phyloP scores from a whole-genome alignment of 2,888 invertebrate species.

The Aspidiotus destructor region DNA sequence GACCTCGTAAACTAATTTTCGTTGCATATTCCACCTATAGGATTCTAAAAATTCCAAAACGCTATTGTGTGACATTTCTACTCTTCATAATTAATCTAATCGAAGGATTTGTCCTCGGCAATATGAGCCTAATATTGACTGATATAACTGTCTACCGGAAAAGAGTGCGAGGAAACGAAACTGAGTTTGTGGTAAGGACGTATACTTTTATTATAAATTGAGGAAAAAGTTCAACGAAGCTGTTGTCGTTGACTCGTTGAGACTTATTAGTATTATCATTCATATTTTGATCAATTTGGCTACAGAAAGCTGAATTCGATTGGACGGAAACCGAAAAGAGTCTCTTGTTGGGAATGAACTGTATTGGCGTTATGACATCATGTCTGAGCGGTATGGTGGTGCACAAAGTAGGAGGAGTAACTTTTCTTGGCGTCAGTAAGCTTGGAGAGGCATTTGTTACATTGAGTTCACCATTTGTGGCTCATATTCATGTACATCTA shows the following conservation, averaged over 20 bases:
- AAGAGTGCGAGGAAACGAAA: neutral
- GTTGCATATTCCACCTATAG: no score
- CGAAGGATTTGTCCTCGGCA: neutral
- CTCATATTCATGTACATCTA: no score
- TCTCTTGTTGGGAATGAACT: neutral
- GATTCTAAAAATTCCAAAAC: neutral
- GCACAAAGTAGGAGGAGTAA: neutral
- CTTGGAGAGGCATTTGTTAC: no score
- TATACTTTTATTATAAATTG: no score
- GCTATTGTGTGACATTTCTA: neutral
- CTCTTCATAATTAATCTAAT: neutral
- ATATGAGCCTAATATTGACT: neutral
- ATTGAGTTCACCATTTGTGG: no score
- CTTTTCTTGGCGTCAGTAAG: neutral
- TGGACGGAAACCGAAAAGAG: neutral
- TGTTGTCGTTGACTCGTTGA: no score
- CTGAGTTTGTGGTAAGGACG: neutral
- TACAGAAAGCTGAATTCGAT: neutral
- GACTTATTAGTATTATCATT: neutral
- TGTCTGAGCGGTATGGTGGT: neutral
- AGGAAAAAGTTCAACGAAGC: no score
- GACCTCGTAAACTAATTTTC: no score
- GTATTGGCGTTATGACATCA: neutral
- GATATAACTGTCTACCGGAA: neutral
- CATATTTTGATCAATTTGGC: neutral